A percentile compares a stretch with the other conserved stretches of the same genome.
phyloP scores from a whole-genome alignment of 2,113 vertebrate species.

The Egretta garzetta region DNA sequence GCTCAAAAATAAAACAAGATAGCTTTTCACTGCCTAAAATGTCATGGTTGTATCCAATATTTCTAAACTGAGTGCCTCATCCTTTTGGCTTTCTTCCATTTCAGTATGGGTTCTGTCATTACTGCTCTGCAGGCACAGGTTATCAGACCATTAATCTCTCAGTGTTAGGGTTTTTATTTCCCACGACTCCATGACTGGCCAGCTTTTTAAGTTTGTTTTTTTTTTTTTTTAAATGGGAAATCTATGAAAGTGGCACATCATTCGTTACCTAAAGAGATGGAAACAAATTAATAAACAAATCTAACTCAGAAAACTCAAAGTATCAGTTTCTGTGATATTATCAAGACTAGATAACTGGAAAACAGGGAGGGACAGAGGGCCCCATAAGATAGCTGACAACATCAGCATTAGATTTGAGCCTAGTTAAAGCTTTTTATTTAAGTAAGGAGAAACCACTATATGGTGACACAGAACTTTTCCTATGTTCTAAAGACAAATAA shows the following conservation, averaged over 20 bases:
- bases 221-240: neutral
- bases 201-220: neutral
- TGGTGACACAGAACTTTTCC: neutral
- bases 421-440: neutral
- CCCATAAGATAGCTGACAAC: neutral
- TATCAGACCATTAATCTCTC: neutral
- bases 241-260: neutral
- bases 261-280: neutral
- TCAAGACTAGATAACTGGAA: neutral
- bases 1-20: neutral
- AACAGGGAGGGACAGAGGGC: neutral
- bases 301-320: neutral
- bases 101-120: neutral
- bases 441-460: neutral
- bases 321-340: neutral
- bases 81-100: neutral
- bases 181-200: rapidly evolving
- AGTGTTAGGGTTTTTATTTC: neutral
- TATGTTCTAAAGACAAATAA: neutral
- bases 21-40: neutral
- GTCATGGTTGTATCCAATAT: neutral
- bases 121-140: neutral
- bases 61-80: neutral
- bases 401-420: neutral
- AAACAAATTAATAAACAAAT: neutral